phyloP scores from a whole-genome alignment of 1,140 invertebrate genomes.

The Coenobita brevimanus region DNA sequence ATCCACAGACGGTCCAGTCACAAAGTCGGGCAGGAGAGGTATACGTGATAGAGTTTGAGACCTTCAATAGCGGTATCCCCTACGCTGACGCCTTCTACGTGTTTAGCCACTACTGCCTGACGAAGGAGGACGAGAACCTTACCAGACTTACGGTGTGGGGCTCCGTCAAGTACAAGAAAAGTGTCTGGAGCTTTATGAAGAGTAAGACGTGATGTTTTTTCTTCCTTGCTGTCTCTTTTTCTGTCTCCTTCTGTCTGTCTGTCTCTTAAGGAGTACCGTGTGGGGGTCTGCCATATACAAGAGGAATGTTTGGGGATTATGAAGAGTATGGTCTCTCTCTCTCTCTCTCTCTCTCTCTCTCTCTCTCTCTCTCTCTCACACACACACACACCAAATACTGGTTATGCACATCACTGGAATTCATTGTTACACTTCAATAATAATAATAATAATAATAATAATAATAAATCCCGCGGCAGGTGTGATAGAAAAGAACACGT shows the following conservation, averaged over 20 bases:
- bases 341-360: too few species aligned
- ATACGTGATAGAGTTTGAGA: conserved; percentile 47
- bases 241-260: too few species aligned
- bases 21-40: not conserved
- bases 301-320: too few species aligned
- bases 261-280: too few species aligned
- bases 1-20: conserved; percentile 22
- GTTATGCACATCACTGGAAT: too few species aligned
- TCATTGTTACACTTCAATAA: too few species aligned
- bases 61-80: conserved; percentile 23
- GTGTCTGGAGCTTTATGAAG: conserved; percentile 37
- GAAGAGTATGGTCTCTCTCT: too few species aligned
- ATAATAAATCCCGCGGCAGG: not conserved
- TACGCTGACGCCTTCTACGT: conserved; percentile 40
- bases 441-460: too few species aligned
- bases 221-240: too few species aligned
- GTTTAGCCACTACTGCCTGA: conserved; percentile 42
- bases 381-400: too few species aligned
- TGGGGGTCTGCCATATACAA: too few species aligned
- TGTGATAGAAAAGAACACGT: conserved; percentile 36
- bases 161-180: conserved; percentile 48
- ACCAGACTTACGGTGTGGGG: conserved; percentile 23
- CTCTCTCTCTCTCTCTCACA: too few species aligned
- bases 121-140: not conserved
- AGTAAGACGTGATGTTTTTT: not conserved